phyloP scores from a whole-genome alignment of 2,113 vertebrate species.

The Centropristis striata region DNA sequence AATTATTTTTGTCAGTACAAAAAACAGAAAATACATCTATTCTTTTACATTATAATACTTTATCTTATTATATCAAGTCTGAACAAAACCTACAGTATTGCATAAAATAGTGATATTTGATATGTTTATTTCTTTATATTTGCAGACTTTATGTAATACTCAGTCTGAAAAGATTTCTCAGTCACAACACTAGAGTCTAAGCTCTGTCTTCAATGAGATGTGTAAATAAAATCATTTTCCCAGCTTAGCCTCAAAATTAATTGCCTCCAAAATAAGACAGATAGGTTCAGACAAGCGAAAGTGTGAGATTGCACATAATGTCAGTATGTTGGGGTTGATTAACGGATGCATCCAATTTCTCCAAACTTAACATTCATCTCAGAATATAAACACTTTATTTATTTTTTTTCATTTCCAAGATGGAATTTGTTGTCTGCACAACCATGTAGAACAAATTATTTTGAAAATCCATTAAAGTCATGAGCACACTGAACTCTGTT shows the following conservation, averaged over 20 bases:
- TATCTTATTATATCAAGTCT: not conserved
- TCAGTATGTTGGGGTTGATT: constrained; percentile 36
- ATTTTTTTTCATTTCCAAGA: constrained; percentile 35
- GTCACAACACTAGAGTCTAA: not conserved
- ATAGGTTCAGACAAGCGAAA: constrained; percentile 51
- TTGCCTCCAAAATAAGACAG: constrained; percentile 44
- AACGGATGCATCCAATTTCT: constrained; percentile 50
- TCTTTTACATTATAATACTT: not conserved
- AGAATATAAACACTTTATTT: constrained; percentile 12
- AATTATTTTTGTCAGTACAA: constrained; percentile 5
- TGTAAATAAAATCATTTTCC: constrained; percentile 55
- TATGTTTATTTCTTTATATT: not conserved
- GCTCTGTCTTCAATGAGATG: constrained; percentile 19
- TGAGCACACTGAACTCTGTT: constrained; percentile 63
- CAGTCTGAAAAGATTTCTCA: constrained; percentile 6
- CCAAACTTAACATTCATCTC: constrained; percentile 45
- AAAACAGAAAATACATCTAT: constrained; percentile 10
- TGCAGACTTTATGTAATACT: not conserved
- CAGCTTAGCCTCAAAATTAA: constrained; percentile 44
- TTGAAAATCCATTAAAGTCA: constrained; percentile 65
- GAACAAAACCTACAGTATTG: not conserved
- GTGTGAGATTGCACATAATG: constrained; percentile 36
- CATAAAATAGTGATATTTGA: constrained; percentile 10
- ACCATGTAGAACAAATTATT: constrained; percentile 61
- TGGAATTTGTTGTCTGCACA: constrained; percentile 44